These are phyloP conservation scores for Agrotis exclamationis DNA, from an alignment of 2,888 invertebrate species.

Conservation along the genomic window DNA sequence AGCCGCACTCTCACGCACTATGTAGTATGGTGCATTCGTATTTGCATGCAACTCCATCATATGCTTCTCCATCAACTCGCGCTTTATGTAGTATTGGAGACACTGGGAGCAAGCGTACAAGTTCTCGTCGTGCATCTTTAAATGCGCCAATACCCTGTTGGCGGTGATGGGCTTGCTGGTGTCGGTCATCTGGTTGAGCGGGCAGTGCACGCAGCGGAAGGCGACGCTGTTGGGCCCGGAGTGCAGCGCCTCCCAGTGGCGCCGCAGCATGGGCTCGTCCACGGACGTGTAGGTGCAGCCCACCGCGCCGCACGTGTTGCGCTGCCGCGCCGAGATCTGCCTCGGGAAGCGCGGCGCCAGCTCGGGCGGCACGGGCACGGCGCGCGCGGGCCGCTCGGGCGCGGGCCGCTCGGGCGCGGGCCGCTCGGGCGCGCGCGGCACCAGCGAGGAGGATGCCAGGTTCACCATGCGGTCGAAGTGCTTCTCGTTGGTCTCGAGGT, in stretches of 20 bases:
- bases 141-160: constrained; percentile 93
- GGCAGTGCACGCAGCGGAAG: constrained; percentile 94
- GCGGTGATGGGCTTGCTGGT: constrained; percentile 86
- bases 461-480: constrained; percentile 97
- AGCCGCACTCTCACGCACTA: constrained; percentile 74
- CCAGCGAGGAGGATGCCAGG: constrained; percentile 93
- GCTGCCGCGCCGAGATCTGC: constrained; percentile 89
- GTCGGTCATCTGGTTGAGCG: constrained; percentile 89
- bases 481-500: constrained; percentile 94
- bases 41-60: constrained; percentile 91
- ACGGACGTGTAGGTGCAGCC: constrained; percentile 94
- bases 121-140: constrained; percentile 94
- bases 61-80: constrained; percentile 93
- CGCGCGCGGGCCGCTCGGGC: constrained; percentile 77
- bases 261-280: constrained; percentile 93
- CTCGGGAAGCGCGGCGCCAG: constrained; percentile 80
- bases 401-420: constrained; percentile 32
- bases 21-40: constrained; percentile 79
- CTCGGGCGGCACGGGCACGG: constrained; percentile 69
- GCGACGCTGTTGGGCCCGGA: constrained; percentile 90
- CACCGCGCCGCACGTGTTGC: constrained; percentile 94
- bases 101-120: constrained; percentile 95
- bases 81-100: constrained; percentile 92
- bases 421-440: constrained; percentile 60
- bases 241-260: constrained; percentile 94